A percentile compares a stretch with the other conserved stretches of the same genome.
phyloP scores from a whole-genome alignment of 2,888 invertebrate genomes.

The Epirrhoe tristata region DNA sequence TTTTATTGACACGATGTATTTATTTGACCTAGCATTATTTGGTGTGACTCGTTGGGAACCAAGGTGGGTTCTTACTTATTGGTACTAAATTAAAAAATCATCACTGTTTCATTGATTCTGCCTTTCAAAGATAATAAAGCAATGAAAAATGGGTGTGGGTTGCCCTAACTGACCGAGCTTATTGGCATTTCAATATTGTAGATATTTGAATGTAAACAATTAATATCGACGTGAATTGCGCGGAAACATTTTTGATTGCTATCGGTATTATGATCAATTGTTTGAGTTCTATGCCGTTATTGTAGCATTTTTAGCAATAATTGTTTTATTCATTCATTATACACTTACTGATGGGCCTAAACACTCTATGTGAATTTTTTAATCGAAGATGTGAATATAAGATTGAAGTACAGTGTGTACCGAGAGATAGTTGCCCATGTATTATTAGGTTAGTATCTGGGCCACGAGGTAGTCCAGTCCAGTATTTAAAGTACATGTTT shows the following conservation, averaged over 20 bases:
- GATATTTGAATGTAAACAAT: constrained; percentile 4
- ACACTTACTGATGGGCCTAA: neutral
- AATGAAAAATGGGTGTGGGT: neutral
- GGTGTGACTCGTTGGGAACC: too few species aligned
- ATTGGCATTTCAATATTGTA: neutral
- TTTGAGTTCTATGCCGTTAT: neutral
- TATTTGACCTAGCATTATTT: too few species aligned
- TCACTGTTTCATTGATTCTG: neutral
- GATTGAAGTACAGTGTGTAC: too few species aligned
- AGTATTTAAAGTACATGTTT: too few species aligned
- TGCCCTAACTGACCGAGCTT: neutral
- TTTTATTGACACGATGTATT: too few species aligned
- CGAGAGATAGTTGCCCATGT: too few species aligned
- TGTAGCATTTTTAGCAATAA: neutral
- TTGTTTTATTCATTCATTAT: neutral
- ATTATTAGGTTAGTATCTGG: too few species aligned
- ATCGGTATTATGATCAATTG: neutral
- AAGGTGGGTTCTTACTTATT: too few species aligned
- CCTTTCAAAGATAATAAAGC: neutral
- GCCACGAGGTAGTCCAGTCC: too few species aligned
- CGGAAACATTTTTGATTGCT: neutral
- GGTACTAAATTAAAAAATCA: neutral
- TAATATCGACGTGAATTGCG: neutral
- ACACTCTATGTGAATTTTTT: too few species aligned
- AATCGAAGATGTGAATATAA: too few species aligned